phyloP scores from a whole-genome alignment of 2,797 vertebrate species.

The Chiloscyllium punctatum region DNA sequence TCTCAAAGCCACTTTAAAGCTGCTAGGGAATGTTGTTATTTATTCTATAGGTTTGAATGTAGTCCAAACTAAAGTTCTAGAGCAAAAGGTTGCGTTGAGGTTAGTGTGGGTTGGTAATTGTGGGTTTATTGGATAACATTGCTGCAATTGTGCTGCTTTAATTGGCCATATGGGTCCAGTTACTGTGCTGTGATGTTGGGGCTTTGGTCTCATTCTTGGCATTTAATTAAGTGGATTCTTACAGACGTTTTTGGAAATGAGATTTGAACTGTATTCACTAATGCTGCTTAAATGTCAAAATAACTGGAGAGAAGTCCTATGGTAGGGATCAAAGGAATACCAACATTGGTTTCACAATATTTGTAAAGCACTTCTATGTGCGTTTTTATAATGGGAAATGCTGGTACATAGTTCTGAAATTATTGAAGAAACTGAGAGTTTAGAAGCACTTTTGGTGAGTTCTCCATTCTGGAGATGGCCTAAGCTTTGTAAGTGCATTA shows the following conservation, averaged over 20 bases:
- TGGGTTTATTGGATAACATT: slow-evolving; percentile 4
- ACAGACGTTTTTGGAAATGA: not conserved
- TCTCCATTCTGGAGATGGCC: not conserved
- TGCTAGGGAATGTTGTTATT: not conserved
- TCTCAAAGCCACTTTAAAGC: not conserved
- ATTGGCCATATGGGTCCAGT: not conserved
- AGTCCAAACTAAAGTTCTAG: not conserved
- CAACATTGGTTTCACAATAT: not conserved
- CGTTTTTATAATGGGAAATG: not conserved
- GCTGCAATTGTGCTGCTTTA: not conserved
- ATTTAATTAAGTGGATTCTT: not conserved
- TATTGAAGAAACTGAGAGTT: not conserved
- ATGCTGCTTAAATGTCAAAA: slow-evolving; percentile 8
- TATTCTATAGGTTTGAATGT: not conserved
- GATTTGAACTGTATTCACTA: not conserved
- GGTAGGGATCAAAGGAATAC: not conserved
- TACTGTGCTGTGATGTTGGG: no score
- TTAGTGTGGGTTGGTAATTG: not conserved
- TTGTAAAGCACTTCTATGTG: not conserved
- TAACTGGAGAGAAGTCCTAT: not conserved
- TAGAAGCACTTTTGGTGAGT: not conserved
- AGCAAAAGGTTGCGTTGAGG: not conserved
- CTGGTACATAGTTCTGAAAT: not conserved
- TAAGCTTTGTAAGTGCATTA: not conserved
- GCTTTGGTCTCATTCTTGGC: not conserved